These are phyloP conservation scores for Samia ricini DNA, from an alignment of 1,140 invertebrate species.

Conservation along the genomic window DNA sequence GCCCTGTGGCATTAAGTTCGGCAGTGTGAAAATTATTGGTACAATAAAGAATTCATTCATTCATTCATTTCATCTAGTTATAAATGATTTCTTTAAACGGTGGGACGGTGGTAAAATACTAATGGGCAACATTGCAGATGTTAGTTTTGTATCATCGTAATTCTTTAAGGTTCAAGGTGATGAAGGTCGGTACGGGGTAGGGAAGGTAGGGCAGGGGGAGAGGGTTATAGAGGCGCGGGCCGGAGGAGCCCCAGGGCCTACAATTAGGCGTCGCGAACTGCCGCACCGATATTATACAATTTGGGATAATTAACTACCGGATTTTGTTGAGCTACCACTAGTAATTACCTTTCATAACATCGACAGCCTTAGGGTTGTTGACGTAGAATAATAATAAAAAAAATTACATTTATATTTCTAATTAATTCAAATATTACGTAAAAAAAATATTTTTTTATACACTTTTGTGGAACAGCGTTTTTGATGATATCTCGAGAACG, in stretches of 20 bases:
- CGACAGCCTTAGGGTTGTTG: conserved; percentile 15
- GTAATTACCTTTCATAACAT: conserved; percentile 70
- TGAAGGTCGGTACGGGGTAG: neutral
- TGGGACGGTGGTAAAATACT: neutral
- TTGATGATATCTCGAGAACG: too few relatives aligned
- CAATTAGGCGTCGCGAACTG: conserved; percentile 52
- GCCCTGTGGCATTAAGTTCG: too few relatives aligned
- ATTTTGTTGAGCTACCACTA: conserved; percentile 50
- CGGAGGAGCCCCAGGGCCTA: conserved; percentile 24
- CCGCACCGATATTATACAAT: conserved; percentile 68
- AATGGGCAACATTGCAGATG: neutral
- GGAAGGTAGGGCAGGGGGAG: neutral
- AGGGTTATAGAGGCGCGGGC: neutral
- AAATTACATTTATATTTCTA: too few relatives aligned
- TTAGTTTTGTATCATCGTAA: neutral
- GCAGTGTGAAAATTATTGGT: too few relatives aligned
- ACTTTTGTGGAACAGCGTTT: too few relatives aligned
- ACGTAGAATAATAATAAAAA: too few relatives aligned
- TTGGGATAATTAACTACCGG: conserved; percentile 75
- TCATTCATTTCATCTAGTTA: too few relatives aligned
- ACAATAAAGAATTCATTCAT: too few relatives aligned
- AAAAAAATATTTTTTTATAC: too few relatives aligned
- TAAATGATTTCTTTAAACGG: too few relatives aligned
- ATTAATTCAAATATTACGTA: too few relatives aligned
- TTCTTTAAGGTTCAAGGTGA: neutral